Percentiles rank a stretch among this genome's conserved stretches.
Conservation (phyloP, 1,140 invertebrate genomes). For the Cotesia chilonis region DNA sequence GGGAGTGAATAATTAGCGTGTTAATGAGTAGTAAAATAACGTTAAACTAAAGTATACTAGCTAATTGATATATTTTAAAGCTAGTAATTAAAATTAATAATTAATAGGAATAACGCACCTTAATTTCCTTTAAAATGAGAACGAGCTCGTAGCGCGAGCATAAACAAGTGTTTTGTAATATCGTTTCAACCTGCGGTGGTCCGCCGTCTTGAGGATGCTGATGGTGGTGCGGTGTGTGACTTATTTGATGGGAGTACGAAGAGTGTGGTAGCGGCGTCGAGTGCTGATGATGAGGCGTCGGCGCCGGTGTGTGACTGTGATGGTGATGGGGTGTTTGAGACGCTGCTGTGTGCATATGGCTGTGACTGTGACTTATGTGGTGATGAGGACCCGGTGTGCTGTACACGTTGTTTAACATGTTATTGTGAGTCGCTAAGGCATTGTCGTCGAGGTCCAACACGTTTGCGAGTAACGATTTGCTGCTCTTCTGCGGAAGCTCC, state of each 20-base stretch:
- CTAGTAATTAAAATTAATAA: not conserved
- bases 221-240: slow-evolving; percentile 65
- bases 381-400: slow-evolving; percentile 63
- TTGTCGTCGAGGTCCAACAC: slow-evolving; percentile 92
- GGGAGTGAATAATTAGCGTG: no score
- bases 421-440: slow-evolving; percentile 63
- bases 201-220: slow-evolving; percentile 59
- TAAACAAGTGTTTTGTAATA: slow-evolving; percentile 73
- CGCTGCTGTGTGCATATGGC: slow-evolving; percentile 55
- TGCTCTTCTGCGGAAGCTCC: slow-evolving; percentile 76
- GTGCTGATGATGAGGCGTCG: slow-evolving; percentile 62
- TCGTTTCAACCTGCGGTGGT: slow-evolving; percentile 66
- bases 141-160: slow-evolving; percentile 88
- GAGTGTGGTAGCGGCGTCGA: slow-evolving; percentile 57
- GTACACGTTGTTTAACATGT: slow-evolving; percentile 63
- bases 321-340: slow-evolving; percentile 59
- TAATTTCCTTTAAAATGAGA: slow-evolving; percentile 94
- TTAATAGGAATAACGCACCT: slow-evolving; percentile 65
- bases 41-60: no score
- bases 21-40: no score
- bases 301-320: slow-evolving; percentile 55
- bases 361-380: slow-evolving; percentile 59
- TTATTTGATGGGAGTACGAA: slow-evolving; percentile 59
- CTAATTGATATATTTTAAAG: no score
- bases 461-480: slow-evolving; percentile 92